phyloP scores from a whole-genome alignment of 2,797 vertebrate genomes.

The Ptychadena robeensis region DNA sequence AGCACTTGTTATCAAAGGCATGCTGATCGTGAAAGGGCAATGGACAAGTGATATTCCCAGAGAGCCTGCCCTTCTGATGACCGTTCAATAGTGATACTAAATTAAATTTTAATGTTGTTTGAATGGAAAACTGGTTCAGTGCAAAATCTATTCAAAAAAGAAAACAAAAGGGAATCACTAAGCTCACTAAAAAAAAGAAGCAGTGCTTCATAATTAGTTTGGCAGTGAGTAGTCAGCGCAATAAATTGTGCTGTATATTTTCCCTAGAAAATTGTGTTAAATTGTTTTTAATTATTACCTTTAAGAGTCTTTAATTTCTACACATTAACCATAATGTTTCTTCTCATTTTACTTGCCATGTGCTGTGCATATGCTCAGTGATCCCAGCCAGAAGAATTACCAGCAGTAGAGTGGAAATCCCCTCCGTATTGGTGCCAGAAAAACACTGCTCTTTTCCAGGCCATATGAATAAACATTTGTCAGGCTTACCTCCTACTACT shows the following conservation, averaged over 20 bases:
- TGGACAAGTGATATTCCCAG: conserved; percentile 67
- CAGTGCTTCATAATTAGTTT: conserved; percentile 61
- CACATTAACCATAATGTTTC: conserved; percentile 59
- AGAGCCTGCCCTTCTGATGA: conserved; percentile 68
- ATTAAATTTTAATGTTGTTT: conserved; percentile 70
- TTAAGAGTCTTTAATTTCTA: conserved; percentile 62
- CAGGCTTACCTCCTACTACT: conserved; percentile 61
- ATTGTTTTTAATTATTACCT: conserved; percentile 58
- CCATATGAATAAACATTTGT: conserved; percentile 61
- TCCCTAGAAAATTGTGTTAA: conserved; percentile 42
- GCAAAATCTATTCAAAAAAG: conserved; percentile 62
- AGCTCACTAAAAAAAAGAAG: conserved; percentile 61
- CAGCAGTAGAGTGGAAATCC: conserved; percentile 69
- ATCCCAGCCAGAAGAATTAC: conserved; percentile 66
- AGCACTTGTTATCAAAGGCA: conserved; percentile 67
- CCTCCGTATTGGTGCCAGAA: conserved; percentile 63
- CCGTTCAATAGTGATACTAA: conserved; percentile 65
- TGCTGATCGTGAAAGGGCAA: conserved; percentile 64
- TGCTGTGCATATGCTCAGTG: conserved; percentile 67
- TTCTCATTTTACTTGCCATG: conserved; percentile 64
- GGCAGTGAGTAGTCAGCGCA: conserved; percentile 43
- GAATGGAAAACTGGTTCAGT: conserved; percentile 67
- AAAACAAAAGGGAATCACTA: conserved; percentile 62
- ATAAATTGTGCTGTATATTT: not conserved
- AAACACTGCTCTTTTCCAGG: conserved; percentile 69